Evolutionary conservation across 2,888 invertebrate genomes (phyloP).

Genomic region (Cheilosia vulpina): DNA sequence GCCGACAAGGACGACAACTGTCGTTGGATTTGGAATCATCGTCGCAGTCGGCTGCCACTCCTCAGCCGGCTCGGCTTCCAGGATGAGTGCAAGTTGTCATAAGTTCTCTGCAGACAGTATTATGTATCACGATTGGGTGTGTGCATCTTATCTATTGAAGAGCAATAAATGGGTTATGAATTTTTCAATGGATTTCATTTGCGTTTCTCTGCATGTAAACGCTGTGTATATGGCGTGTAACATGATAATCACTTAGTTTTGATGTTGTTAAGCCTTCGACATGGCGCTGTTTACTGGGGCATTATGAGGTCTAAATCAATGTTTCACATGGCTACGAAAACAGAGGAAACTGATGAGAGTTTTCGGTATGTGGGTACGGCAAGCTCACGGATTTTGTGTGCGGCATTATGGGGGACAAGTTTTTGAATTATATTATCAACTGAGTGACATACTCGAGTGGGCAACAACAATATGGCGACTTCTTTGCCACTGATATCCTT

Average conservation of each 20-base stretch:
- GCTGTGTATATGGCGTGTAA: conserved; percentile 29
- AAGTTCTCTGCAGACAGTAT: conserved; percentile 24
- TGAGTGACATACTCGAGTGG: no score
- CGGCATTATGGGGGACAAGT: no score
- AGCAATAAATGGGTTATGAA: conserved; percentile 48
- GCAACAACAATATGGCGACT: no score
- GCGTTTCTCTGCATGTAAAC: neutral
- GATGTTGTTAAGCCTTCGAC: neutral
- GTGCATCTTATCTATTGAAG: conserved; percentile 42
- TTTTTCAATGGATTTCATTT: conserved; percentile 53
- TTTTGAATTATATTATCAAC: no score
- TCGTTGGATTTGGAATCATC: conserved; percentile 25
- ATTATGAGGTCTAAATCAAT: conserved; percentile 19
- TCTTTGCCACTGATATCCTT: no score
- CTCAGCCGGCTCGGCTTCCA: neutral
- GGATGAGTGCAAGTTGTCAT: conserved; percentile 54
- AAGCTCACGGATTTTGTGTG: no score
- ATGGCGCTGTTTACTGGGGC: conserved; percentile 3
- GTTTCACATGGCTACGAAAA: neutral
- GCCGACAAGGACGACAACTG: conserved; percentile 36
- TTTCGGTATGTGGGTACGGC: no score
- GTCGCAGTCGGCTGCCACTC: neutral
- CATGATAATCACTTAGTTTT: conserved; percentile 44
- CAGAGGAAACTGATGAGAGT: no score
- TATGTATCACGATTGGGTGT: neutral